phyloP scores from a whole-genome alignment of 2,797 vertebrate species.

The Agapornis canus region DNA sequence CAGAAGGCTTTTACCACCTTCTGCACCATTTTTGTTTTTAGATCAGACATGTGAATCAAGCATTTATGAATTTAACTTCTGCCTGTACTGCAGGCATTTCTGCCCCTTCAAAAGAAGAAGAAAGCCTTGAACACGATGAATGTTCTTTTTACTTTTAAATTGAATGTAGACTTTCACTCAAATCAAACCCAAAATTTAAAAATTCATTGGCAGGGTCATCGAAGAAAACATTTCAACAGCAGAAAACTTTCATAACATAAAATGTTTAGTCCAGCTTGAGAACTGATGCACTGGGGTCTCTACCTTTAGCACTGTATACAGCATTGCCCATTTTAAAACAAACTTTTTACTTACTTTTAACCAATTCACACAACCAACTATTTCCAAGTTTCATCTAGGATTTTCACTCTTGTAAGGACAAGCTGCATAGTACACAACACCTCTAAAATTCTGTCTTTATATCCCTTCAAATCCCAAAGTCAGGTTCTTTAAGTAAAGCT shows the following conservation, averaged over 20 bases:
- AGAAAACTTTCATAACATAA: not conserved
- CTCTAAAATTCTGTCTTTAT: not conserved
- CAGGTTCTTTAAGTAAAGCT: not conserved
- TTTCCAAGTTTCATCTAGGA: not conserved
- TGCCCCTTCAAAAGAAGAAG: not conserved
- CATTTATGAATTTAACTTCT: not conserved
- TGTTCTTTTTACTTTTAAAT: not conserved
- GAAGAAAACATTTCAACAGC: not conserved
- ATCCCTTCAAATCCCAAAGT: not conserved
- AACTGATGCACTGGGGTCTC: not conserved
- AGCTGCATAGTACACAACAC: not conserved
- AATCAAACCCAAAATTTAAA: not conserved
- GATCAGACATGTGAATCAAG: not conserved
- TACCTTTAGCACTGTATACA: not conserved
- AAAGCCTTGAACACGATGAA: not conserved
- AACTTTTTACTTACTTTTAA: not conserved
- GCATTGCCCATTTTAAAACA: not conserved
- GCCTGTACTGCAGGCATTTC: not conserved
- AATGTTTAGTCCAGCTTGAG: not conserved
- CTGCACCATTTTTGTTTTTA: not conserved
- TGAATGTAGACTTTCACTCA: not conserved
- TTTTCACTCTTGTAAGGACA: not conserved
- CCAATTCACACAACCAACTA: not conserved
- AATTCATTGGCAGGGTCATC: not conserved
- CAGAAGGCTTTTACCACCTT: not conserved